A percentile compares a stretch with the other conserved stretches of the same genome.
phyloP scores from a whole-genome alignment of 1,140 invertebrate species.

The Anthonomus grandis region DNA sequence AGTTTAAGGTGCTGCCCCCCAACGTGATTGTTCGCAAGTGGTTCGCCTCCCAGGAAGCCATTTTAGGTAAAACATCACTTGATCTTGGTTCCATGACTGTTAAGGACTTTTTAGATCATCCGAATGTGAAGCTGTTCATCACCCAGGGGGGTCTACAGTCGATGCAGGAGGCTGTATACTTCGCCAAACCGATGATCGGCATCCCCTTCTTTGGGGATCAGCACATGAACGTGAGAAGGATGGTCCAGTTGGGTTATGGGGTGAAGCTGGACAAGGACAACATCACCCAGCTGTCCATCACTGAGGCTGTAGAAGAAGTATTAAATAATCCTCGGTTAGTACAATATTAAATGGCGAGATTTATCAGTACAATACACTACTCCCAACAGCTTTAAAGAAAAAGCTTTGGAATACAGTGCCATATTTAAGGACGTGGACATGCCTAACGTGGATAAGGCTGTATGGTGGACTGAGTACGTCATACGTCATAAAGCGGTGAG shows the following conservation, averaged over 20 bases:
- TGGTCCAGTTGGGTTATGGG: slow-evolving; percentile 40
- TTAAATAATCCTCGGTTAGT: slow-evolving; percentile 32
- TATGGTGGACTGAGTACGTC: slow-evolving; percentile 55
- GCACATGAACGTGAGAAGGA: slow-evolving; percentile 39
- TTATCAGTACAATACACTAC: not conserved
- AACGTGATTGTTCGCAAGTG: slow-evolving; percentile 59
- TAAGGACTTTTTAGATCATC: slow-evolving; percentile 42
- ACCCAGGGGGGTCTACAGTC: slow-evolving; percentile 56
- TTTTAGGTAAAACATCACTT: slow-evolving; percentile 32
- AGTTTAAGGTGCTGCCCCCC: slow-evolving; percentile 45
- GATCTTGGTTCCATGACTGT: not conserved
- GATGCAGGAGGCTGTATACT: slow-evolving; percentile 51
- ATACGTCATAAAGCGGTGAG: slow-evolving; percentile 48
- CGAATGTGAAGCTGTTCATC: slow-evolving; percentile 49
- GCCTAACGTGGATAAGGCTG: slow-evolving; percentile 47
- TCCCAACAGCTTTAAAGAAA: slow-evolving; percentile 36
- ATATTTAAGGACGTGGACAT: slow-evolving; percentile 43
- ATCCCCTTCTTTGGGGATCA: slow-evolving; percentile 50
- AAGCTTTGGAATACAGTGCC: slow-evolving; percentile 27
- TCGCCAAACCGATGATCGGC: slow-evolving; percentile 53
- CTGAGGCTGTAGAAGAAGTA: slow-evolving; percentile 27
- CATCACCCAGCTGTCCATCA: slow-evolving; percentile 29
- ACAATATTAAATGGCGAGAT: not conserved
- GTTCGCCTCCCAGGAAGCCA: slow-evolving; percentile 55
- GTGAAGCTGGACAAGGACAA: slow-evolving; percentile 31